These are phyloP conservation scores for Pygoscelis antarcticus DNA, from an alignment of 2,113 vertebrate genomes.

Conservation along the genomic window DNA sequence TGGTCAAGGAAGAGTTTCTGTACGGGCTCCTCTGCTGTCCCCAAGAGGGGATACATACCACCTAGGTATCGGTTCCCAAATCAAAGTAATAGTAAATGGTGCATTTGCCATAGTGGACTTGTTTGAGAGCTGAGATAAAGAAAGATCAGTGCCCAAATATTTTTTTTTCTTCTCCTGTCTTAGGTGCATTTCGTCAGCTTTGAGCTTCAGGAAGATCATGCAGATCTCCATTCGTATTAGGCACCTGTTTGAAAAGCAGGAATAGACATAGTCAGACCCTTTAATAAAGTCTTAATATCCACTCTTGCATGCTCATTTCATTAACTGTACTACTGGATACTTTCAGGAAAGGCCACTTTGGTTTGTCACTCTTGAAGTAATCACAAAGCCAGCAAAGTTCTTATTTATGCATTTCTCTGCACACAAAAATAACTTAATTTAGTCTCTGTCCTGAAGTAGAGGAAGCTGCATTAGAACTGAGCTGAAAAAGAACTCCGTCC, in stretches of 20 bases:
- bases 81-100: background rate
- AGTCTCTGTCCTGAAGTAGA: background rate
- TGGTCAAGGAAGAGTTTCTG: background rate
- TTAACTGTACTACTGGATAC: background rate
- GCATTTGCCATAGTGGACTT: background rate
- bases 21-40: background rate
- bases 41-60: rapidly evolving
- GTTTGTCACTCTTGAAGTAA: background rate
- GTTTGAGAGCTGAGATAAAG: background rate
- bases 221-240: background rate
- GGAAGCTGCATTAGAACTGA: background rate
- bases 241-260: background rate
- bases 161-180: background rate
- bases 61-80: background rate
- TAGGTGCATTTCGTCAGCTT: background rate
- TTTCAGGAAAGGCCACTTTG: background rate
- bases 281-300: background rate
- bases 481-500: background rate
- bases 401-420: background rate
- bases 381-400: background rate
- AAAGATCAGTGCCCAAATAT: background rate
- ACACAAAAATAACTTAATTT: background rate
- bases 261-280: background rate
- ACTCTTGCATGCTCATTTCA: background rate
- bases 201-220: background rate